These are phyloP conservation scores for Molossus alvarezi DNA, from an alignment of 2,797 vertebrate genomes.

Conservation along the genomic window DNA sequence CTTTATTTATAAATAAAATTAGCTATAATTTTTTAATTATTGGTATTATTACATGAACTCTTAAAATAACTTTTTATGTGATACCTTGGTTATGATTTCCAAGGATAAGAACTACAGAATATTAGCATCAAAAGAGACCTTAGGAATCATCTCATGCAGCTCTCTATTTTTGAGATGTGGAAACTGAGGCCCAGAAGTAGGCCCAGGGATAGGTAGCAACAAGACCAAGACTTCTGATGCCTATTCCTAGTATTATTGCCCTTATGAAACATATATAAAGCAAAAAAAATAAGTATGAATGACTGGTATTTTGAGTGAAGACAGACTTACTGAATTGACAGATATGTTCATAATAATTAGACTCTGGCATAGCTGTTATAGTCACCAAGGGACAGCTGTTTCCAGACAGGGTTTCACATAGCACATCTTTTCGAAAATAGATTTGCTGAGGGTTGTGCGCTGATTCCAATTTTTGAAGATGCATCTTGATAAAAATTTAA, in stretches of 20 bases:
- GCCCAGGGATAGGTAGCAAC: neutral
- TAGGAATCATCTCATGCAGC: neutral
- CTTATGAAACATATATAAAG: neutral
- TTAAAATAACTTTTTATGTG: neutral
- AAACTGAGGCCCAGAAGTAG: neutral
- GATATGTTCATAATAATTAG: slow-evolving; percentile 95
- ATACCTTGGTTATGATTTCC: slow-evolving; percentile 22
- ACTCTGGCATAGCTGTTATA: slow-evolving; percentile 98
- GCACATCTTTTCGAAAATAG: slow-evolving; percentile 96
- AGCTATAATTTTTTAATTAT: neutral
- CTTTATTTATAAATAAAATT: slow-evolving; percentile 59
- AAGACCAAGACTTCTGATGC: neutral
- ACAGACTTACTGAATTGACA: slow-evolving; percentile 97
- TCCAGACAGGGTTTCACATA: slow-evolving; percentile 97
- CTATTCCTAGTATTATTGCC: neutral
- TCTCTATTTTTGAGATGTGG: neutral
- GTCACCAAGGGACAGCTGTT: slow-evolving; percentile 97
- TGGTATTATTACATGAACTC: neutral
- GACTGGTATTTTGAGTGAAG: neutral
- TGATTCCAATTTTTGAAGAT: slow-evolving; percentile 96
- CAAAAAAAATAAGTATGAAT: slow-evolving; percentile 37
- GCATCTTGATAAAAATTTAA: slow-evolving; percentile 94
- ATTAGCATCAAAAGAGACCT: neutral
- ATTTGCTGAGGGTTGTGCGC: slow-evolving; percentile 95
- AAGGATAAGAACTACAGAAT: slow-evolving; percentile 5